phyloP scores from a whole-genome alignment of 2,797 vertebrate species.

The Pipistrellus pygmaeus region DNA sequence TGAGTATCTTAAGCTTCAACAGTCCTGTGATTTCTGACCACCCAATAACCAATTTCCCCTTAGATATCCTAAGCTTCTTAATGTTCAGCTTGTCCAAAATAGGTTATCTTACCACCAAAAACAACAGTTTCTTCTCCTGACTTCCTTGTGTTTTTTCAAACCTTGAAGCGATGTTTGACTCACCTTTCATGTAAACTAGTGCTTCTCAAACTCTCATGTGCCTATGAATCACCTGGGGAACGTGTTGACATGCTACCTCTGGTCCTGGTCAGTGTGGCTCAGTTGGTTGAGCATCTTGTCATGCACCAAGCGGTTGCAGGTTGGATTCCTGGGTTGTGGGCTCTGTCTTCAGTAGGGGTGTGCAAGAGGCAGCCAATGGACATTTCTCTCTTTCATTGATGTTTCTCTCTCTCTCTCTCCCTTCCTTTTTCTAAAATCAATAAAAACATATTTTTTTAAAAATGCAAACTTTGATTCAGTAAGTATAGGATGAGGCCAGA shows the following conservation, averaged over 20 bases:
- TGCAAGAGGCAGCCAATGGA: not conserved
- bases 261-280: not conserved
- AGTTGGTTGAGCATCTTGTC: not conserved
- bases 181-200: not conserved
- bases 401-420: not conserved
- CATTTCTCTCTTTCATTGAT: not conserved
- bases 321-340: not conserved
- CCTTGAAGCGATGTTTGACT: constrained; percentile 21
- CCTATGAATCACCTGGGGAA: not conserved
- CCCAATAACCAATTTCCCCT: not conserved
- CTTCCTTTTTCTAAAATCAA: not conserved
- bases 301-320: not conserved
- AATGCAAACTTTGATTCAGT: not conserved
- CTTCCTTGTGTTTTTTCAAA: constrained; percentile 53
- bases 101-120: constrained; percentile 15
- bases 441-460: not conserved
- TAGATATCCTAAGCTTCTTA: not conserved
- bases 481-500: not conserved
- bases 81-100: not conserved
- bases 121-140: constrained; percentile 24
- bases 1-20: not conserved
- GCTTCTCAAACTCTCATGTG: not conserved
- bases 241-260: not conserved
- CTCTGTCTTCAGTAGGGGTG: not conserved
- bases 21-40: not conserved